A percentile compares a stretch with the other conserved stretches of the same genome.
Conservation (phyloP, 1,140 invertebrate species). For the Cydia amplana region DNA sequence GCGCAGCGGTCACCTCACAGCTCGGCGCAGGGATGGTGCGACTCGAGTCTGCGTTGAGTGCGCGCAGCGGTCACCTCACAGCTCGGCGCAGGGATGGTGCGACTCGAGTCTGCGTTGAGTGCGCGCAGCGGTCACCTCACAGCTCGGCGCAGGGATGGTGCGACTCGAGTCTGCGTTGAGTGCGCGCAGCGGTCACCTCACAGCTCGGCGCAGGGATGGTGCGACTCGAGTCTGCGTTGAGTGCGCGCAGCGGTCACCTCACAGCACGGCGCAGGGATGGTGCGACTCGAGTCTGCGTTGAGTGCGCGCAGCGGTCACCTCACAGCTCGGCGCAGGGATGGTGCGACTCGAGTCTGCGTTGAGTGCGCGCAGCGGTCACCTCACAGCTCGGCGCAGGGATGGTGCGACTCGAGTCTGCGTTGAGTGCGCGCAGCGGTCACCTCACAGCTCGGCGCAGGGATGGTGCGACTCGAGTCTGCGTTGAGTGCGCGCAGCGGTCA, state of each 20-base stretch:
- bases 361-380: slow-evolving; percentile 38
- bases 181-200: slow-evolving; percentile 43
- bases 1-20: slow-evolving; percentile 47
- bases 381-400: slow-evolving; percentile 57
- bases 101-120: too few species aligned
- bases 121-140: slow-evolving; percentile 43
- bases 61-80: slow-evolving; percentile 46
- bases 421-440: slow-evolving; percentile 38
- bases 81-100: slow-evolving; percentile 54
- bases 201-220: slow-evolving; percentile 54
- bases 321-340: slow-evolving; percentile 56
- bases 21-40: slow-evolving; percentile 53
- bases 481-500: slow-evolving; percentile 38
- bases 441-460: slow-evolving; percentile 59
- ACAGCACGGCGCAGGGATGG: slow-evolving; percentile 56
- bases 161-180: too few species aligned
- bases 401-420: too few species aligned
- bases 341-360: too few species aligned
- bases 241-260: slow-evolving; percentile 39
- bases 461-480: too few species aligned
- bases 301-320: slow-evolving; percentile 38
- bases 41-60: too few species aligned
- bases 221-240: too few species aligned
- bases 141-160: slow-evolving; percentile 55
- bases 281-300: too few species aligned